Percentiles rank a stretch among this genome's conserved stretches.
These are phyloP conservation scores for Acronicta aceris DNA, from an alignment of 2,888 invertebrate genomes.

Conservation along the genomic window DNA sequence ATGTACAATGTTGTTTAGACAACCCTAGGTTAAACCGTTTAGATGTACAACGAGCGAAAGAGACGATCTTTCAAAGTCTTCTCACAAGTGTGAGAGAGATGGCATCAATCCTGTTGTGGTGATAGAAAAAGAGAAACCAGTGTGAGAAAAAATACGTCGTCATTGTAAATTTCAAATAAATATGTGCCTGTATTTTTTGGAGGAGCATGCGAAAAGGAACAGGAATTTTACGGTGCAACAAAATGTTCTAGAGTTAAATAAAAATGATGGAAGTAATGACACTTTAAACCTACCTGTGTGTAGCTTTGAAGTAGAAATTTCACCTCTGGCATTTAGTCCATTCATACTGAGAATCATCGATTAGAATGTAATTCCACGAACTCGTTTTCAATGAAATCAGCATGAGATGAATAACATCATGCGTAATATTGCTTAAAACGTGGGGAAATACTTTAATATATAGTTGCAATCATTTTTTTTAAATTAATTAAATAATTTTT, in stretches of 20 bases:
- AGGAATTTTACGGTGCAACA: constrained; percentile 2
- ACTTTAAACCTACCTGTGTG: constrained; percentile 1
- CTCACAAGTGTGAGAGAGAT: constrained; percentile 55
- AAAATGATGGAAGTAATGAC: constrained; percentile 3
- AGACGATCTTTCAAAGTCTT: constrained; percentile 51
- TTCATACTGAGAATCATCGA: constrained; percentile 40
- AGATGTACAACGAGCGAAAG: constrained; percentile 54
- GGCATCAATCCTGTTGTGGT: constrained; percentile 57
- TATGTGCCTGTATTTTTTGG: constrained; percentile 25
- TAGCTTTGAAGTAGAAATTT: constrained; percentile 8
- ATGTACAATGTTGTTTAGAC: constrained; percentile 25
- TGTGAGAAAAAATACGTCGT: constrained; percentile 59
- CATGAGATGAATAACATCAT: constrained; percentile 37
- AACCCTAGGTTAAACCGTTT: constrained; percentile 58
- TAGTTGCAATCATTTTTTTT: background rate
- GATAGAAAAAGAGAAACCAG: constrained; percentile 61
- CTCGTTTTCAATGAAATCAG: constrained; percentile 39
- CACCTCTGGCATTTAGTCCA: constrained; percentile 44
- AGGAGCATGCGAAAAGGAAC: constrained; percentile 5
- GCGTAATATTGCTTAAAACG: constrained; percentile 13
- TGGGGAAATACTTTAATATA: constrained; percentile 31
- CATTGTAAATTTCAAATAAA: constrained; percentile 50
- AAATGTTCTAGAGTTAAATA: constrained; percentile 4
- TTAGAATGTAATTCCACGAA: constrained; percentile 55
- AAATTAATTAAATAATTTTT: constrained; percentile 1